Conservation (phyloP, 2,797 vertebrate species). For the Helicolenus hilgendorfi region DNA sequence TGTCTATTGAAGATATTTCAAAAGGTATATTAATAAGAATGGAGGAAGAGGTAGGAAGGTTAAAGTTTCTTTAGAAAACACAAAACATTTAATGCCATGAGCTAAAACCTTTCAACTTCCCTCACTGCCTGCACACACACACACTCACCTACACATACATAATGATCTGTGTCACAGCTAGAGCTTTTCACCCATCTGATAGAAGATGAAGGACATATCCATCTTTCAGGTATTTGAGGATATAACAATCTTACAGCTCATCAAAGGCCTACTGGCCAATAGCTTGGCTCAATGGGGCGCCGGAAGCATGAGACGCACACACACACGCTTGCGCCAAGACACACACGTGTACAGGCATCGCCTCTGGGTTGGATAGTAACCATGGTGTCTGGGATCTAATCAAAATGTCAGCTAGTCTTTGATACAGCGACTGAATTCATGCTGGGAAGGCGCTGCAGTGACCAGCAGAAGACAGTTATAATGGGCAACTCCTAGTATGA, state of each 20-base stretch:
- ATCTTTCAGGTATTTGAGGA: slow-evolving; percentile 42
- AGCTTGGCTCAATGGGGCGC: slow-evolving; percentile 32
- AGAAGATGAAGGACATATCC: slow-evolving; percentile 35
- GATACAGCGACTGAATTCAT: background rate
- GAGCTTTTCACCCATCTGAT: slow-evolving; percentile 9
- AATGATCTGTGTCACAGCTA: slow-evolving; percentile 6
- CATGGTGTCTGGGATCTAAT: slow-evolving; percentile 39
- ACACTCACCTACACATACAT: background rate
- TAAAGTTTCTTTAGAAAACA: background rate
- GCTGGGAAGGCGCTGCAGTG: background rate
- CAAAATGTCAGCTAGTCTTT: slow-evolving; percentile 25
- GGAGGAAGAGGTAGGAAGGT: background rate
- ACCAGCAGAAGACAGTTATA: background rate
- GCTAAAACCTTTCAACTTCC: background rate
- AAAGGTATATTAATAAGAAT: background rate
- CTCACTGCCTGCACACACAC: background rate
- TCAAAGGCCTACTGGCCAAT: slow-evolving; percentile 53
- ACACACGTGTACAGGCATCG: background rate
- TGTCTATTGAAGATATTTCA: background rate
- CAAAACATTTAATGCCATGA: background rate
- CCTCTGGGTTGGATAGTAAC: slow-evolving; percentile 30
- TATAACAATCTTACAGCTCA: slow-evolving; percentile 40
- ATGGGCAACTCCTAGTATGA: background rate
- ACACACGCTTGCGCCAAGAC: background rate
- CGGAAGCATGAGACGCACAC: background rate